These are phyloP conservation scores for Andrena camellia DNA, from an alignment of 2,888 invertebrate genomes.

Conservation along the genomic window DNA sequence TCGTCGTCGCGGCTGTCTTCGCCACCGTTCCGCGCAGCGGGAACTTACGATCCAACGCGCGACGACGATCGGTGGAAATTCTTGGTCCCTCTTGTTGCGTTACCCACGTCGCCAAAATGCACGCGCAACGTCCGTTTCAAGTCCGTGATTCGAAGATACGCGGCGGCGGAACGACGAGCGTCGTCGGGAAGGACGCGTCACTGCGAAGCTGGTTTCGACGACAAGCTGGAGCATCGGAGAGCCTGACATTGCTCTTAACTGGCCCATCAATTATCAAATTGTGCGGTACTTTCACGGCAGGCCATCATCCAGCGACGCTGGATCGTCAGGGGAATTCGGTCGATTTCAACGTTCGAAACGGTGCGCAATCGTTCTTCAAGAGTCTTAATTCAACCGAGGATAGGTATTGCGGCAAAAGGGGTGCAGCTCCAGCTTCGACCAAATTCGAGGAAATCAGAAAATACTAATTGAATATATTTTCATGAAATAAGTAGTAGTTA, in stretches of 20 bases:
- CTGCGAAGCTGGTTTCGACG: neutral
- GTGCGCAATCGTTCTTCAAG: neutral
- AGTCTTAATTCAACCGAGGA: neutral
- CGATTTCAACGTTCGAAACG: neutral
- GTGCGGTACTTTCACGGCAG: constrained; percentile 33
- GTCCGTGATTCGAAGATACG: neutral
- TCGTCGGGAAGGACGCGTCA: constrained; percentile 6
- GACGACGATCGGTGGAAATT: constrained; percentile 28
- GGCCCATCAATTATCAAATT: constrained; percentile 39
- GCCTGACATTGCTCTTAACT: constrained; percentile 23
- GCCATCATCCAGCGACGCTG: neutral
- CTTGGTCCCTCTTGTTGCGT: neutral
- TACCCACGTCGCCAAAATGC: constrained; percentile 30
- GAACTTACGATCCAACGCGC: constrained; percentile 25
- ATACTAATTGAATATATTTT: no score
- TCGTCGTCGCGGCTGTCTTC: constrained; percentile 4
- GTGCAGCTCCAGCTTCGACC: no score
- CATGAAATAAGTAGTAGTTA: no score
- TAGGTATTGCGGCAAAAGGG: no score
- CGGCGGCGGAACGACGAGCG: neutral
- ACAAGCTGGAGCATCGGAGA: constrained; percentile 2
- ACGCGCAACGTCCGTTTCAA: neutral
- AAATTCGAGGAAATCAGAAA: no score
- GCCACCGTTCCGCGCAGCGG: constrained; percentile 40
- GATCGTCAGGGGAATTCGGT: neutral